A percentile compares a stretch with the other conserved stretches of the same genome.
Conservation (phyloP, 2,888 invertebrate genomes). For the Anoplius nigerrimus region DNA sequence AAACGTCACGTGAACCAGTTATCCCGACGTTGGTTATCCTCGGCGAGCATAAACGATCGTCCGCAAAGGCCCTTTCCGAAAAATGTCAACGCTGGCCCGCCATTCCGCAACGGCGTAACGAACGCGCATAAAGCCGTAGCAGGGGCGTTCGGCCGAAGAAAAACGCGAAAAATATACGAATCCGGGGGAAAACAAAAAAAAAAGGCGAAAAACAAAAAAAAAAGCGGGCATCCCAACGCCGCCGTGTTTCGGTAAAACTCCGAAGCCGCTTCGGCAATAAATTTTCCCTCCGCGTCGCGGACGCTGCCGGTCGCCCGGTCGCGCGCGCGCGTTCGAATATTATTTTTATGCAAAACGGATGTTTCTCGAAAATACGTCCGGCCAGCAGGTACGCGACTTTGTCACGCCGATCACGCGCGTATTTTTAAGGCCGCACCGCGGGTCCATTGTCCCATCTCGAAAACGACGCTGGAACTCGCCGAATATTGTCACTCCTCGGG, state of each 20-base stretch:
- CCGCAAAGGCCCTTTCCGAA: too few relatives aligned
- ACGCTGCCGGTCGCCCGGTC: background rate
- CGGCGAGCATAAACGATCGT: too few relatives aligned
- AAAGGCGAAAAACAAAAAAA: background rate
- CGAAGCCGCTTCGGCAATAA: slow-evolving; percentile 31
- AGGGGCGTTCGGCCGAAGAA: too few relatives aligned
- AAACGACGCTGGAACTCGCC: slow-evolving; percentile 43
- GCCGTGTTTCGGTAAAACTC: background rate
- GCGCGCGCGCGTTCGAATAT: background rate
- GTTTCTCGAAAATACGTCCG: slow-evolving; percentile 2
- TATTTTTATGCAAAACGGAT: background rate
- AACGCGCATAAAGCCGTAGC: too few relatives aligned
- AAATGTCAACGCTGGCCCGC: too few relatives aligned
- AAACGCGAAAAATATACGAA: background rate
- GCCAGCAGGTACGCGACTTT: background rate
- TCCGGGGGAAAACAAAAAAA: too few relatives aligned
- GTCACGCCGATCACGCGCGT: slow-evolving; percentile 44
- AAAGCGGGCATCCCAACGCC: background rate
- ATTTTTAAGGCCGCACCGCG: slow-evolving; percentile 20
- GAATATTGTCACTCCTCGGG: slow-evolving; percentile 55
- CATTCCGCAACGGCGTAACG: too few relatives aligned
- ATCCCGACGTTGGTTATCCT: too few relatives aligned
- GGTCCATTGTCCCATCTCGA: slow-evolving; percentile 37
- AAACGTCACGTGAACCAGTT: too few relatives aligned
- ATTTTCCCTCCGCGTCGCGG: slow-evolving; percentile 17